Evolutionary conservation across 2,113 vertebrate genomes (phyloP), one percentile per base, ranked within the genome.

Genomic region (Tricholaema leucomelas): DNA sequence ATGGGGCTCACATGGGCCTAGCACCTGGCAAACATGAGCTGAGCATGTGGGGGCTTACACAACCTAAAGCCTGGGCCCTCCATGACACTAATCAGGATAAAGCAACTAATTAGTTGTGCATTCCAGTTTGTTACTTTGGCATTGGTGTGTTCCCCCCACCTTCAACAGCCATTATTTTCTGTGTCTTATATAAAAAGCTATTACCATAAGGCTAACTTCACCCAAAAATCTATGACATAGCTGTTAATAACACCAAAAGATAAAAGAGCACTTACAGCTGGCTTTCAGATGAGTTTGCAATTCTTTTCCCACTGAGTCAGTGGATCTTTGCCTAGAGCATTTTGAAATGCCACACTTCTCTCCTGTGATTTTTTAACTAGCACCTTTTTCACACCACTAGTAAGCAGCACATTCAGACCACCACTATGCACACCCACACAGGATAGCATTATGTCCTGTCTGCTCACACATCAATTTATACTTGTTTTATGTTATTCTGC

Each of bases 401-500:
- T 33, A 70, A 74, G 59, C 70, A 61, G 35, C 42, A 84, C 27
- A 81, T 56, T 91, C 82, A 90, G 72, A 70, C 30, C 56, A 77
- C 44, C 54, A 61, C 28, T 23, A 65, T 73, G 65, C 35, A 54
- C 54, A 72, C 50, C 61, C 69, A 64, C 89, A 70, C n/a, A 65
- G 35, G 27, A 42, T 3, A 87, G 35, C 16, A 80, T 35, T 35
- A 12, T 70, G 50, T 66, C 72, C 58, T 79, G 38, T 54, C 69
- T 84, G 58, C 21, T 91, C 72, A 84, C 25, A 73, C 67, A 74
- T 40, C 75, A 77, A 36, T 56, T 90, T 76, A 72, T 52, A 70
- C 59, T 77, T 91, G 82, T 76, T 87, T 76, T 87, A 56, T 83
- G 40, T 73, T 77, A 81, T 64, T 91, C 56, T 96, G 77, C 38